Conservation (phyloP, 23 tunicate genomes). For the Trididemnum miniatum region DNA sequence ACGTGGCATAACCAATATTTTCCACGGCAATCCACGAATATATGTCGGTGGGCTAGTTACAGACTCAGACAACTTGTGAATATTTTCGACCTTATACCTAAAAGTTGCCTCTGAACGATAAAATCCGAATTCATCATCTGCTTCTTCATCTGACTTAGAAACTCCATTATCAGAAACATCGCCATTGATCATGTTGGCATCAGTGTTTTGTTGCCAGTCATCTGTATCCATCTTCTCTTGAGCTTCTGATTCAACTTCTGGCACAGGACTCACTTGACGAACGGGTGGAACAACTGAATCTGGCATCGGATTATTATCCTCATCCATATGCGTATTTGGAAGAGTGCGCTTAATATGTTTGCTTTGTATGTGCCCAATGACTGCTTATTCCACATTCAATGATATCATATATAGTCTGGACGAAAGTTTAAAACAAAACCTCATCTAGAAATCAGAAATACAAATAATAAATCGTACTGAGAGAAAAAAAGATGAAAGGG, state of each 20-base stretch:
- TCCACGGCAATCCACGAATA: slow-evolving; percentile 93
- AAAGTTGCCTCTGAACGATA: slow-evolving; percentile 91
- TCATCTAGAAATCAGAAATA: not conserved
- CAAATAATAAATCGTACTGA: no score
- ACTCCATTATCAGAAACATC: slow-evolving; percentile 62
- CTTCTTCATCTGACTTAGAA: slow-evolving; percentile 55
- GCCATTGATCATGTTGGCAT: slow-evolving; percentile 57
- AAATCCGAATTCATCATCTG: slow-evolving; percentile 86
- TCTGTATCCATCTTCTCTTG: slow-evolving; percentile 66
- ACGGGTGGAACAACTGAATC: slow-evolving; percentile 43
- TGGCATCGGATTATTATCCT: slow-evolving; percentile 43
- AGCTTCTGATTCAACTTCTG: slow-evolving; percentile 32
- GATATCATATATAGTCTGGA: not conserved
- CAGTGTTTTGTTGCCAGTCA: slow-evolving; percentile 17
- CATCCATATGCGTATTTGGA: slow-evolving; percentile 74
- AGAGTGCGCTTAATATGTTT: slow-evolving; percentile 83
- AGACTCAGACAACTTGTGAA: slow-evolving; percentile 82
- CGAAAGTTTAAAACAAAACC: not conserved
- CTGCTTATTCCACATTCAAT: slow-evolving; percentile 67
- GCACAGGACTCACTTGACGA: slow-evolving; percentile 10
- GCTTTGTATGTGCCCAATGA: slow-evolving; percentile 98
- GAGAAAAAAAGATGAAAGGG: no score
- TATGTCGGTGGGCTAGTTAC: slow-evolving; percentile 73
- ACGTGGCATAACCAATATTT: slow-evolving; percentile 91
- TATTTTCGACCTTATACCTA: slow-evolving; percentile 68